Percentiles rank a stretch among this genome's conserved stretches.
phyloP scores from a whole-genome alignment of 92 coral and sea anemone genomes.

The Hydrozoanthus gracilis region DNA sequence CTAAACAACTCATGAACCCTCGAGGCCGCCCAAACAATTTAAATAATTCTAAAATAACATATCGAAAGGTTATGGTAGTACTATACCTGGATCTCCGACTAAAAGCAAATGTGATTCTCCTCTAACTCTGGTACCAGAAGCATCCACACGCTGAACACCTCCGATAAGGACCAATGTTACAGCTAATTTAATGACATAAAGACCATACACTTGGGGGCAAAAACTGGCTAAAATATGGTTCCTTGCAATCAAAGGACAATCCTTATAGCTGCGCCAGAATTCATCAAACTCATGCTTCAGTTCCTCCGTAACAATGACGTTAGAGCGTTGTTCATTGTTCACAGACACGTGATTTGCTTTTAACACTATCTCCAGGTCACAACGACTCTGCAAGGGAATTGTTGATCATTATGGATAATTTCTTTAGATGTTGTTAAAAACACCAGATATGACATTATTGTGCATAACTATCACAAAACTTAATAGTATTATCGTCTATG shows the following conservation, averaged over 20 bases:
- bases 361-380: slow-evolving; percentile 92
- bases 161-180: slow-evolving; percentile 89
- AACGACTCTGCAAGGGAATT: slow-evolving; percentile 67
- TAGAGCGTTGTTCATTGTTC: slow-evolving; percentile 92
- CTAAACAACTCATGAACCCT: too few species aligned
- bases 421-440: too few species aligned
- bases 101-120: slow-evolving; percentile 95
- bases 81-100: slow-evolving; percentile 97
- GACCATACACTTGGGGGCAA: slow-evolving; percentile 96
- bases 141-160: slow-evolving; percentile 89
- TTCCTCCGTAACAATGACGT: slow-evolving; percentile 87
- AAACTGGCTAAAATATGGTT: slow-evolving; percentile 93
- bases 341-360: slow-evolving; percentile 94
- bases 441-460: too few species aligned
- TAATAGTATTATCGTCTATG: too few species aligned
- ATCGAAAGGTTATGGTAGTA: too few species aligned
- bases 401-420: too few species aligned
- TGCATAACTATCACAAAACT: too few species aligned
- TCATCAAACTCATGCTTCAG: slow-evolving; percentile 87
- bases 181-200: slow-evolving; percentile 93
- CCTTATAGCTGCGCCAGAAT: slow-evolving; percentile 79
- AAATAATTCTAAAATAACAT: too few species aligned
- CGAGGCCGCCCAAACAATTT: too few species aligned
- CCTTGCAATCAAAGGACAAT: slow-evolving; percentile 77
- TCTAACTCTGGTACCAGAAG: slow-evolving; percentile 89